A percentile compares a stretch with the other conserved stretches of the same genome.
phyloP scores from a whole-genome alignment of 2,888 invertebrate genomes.

The Nephrotoma appendiculata region DNA sequence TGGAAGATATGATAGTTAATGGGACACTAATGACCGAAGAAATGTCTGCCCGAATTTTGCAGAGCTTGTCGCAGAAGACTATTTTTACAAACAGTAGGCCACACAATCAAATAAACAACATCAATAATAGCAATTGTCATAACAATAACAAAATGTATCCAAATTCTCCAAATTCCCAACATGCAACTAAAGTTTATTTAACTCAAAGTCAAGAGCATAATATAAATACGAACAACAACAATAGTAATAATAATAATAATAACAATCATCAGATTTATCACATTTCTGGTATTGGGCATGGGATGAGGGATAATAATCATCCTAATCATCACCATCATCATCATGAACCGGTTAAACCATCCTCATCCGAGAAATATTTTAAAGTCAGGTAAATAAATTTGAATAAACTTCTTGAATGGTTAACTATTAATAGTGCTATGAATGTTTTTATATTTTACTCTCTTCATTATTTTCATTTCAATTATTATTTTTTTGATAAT shows the following conservation, averaged over 20 bases:
- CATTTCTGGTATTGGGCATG: not conserved
- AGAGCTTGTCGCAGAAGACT: constrained; percentile 32
- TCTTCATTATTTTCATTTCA: not conserved
- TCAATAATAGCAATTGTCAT: constrained; percentile 13
- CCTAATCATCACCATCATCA: not conserved
- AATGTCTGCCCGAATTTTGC: constrained; percentile 29
- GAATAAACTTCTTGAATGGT: not conserved
- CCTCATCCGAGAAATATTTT: constrained; percentile 20
- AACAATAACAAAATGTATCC: constrained; percentile 3
- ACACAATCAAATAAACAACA: constrained; percentile 16
- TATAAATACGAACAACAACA: not conserved
- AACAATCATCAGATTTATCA: constrained; percentile 3
- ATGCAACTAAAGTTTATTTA: not conserved
- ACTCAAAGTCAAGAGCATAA: not conserved
- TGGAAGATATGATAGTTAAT: constrained; percentile 31
- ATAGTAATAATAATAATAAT: not conserved
- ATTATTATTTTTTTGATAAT: not conserved
- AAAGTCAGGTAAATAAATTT: constrained; percentile 21
- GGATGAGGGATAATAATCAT: not conserved
- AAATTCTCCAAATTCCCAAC: not conserved
- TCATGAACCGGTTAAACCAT: not conserved
- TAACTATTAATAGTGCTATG: not conserved
- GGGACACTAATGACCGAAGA: constrained; percentile 33
- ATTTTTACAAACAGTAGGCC: constrained; percentile 19
- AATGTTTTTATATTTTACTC: not conserved